phyloP scores from a whole-genome alignment of 2,888 invertebrate genomes.

The Ptilodon capucinus region DNA sequence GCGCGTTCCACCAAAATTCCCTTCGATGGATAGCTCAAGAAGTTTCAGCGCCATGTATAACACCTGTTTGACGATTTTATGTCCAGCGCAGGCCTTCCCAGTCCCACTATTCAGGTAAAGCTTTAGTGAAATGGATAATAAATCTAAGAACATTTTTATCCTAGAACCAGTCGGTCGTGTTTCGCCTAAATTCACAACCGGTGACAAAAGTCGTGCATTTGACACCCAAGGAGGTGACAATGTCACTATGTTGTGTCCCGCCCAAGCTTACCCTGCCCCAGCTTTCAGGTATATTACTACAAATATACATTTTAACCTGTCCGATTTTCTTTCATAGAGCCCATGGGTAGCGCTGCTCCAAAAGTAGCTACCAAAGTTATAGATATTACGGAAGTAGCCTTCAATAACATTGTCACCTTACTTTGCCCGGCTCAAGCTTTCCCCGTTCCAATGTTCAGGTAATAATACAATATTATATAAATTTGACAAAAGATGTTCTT shows the following conservation, averaged over 20 bases:
- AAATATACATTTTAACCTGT: slow-evolving; percentile 10
- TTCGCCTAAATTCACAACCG: slow-evolving; percentile 85
- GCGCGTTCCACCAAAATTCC: slow-evolving; percentile 84
- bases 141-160: slow-evolving; percentile 24
- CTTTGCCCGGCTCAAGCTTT: slow-evolving; percentile 86
- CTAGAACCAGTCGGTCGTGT: slow-evolving; percentile 87
- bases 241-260: slow-evolving; percentile 85
- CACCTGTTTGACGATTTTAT: slow-evolving; percentile 84
- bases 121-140: slow-evolving; percentile 14
- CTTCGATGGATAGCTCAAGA: slow-evolving; percentile 84
- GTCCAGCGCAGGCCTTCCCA: slow-evolving; percentile 90
- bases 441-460: slow-evolving; percentile 87
- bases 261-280: slow-evolving; percentile 89
- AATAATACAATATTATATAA: slow-evolving; percentile 38
- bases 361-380: slow-evolving; percentile 84
- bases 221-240: slow-evolving; percentile 78
- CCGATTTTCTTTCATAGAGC: slow-evolving; percentile 77
- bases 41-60: slow-evolving; percentile 80
- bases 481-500: slow-evolving; percentile 19
- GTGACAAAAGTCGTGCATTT: slow-evolving; percentile 85
- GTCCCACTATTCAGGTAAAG: slow-evolving; percentile 88
- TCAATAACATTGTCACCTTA: slow-evolving; percentile 66
- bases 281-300: slow-evolving; percentile 78
- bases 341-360: slow-evolving; percentile 87
- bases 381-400: slow-evolving; percentile 66